Evolutionary conservation across 2,797 vertebrate species (phyloP).

Genomic region (Potorous gilbertii): DNA sequence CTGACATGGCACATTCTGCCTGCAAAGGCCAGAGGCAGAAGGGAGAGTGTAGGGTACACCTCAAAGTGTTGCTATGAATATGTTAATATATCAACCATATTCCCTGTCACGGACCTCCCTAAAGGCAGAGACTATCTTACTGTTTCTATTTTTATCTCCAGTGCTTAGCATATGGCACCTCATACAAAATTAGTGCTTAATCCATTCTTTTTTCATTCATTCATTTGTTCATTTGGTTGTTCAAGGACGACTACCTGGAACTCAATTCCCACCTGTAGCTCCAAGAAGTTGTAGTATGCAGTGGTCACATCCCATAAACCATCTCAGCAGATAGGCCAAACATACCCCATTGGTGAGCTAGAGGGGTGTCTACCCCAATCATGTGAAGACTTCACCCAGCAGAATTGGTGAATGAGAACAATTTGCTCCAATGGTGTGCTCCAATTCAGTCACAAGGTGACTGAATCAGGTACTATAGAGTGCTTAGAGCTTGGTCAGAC

Average conservation of each 20-base stretch:
- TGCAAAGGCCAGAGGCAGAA: neutral
- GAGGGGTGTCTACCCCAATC: too few species aligned
- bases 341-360: neutral
- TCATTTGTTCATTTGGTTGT: neutral
- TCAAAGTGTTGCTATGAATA: neutral
- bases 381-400: too few species aligned
- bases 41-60: neutral
- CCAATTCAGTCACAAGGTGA: neutral
- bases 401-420: neutral
- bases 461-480: neutral
- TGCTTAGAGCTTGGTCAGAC: too few species aligned
- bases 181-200: neutral
- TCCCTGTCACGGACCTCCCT: neutral
- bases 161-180: neutral
- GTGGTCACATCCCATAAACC: neutral
- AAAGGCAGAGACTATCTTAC: neutral
- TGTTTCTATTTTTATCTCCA: neutral
- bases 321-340: neutral
- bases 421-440: neutral
- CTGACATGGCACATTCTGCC: neutral
- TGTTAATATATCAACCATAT: neutral
- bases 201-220: neutral
- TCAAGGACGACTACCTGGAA: neutral
- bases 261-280: neutral
- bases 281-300: neutral